These are phyloP conservation scores for Haliaeetus leucogaster DNA, from an alignment of 2,113 vertebrate genomes.

Conservation along the genomic window DNA sequence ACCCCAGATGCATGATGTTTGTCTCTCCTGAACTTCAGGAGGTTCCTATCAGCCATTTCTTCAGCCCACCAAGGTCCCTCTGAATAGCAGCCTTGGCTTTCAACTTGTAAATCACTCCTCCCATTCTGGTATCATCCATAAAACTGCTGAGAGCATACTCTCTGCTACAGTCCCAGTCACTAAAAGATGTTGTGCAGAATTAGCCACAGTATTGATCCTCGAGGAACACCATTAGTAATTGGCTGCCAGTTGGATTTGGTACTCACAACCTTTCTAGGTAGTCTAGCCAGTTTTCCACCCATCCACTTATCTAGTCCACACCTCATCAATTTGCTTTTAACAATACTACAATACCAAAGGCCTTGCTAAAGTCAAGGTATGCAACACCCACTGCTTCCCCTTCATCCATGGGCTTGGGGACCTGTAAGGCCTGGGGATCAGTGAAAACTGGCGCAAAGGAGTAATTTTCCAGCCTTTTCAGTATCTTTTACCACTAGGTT, in stretches of 20 bases:
- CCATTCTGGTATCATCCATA: not conserved
- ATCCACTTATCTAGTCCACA: not conserved
- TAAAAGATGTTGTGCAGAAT: not conserved
- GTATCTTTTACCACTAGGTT: not conserved
- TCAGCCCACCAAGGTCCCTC: not conserved
- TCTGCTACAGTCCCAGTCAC: not conserved
- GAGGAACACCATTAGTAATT: not conserved
- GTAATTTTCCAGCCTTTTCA: not conserved
- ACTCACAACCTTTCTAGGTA: not conserved
- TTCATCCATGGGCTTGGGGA: not conserved
- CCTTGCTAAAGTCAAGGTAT: not conserved
- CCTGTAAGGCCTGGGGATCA: not conserved
- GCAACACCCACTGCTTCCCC: not conserved
- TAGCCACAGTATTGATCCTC: not conserved
- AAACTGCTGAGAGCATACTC: not conserved
- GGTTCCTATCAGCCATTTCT: not conserved
- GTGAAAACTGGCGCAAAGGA: not conserved
- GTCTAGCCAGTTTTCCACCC: not conserved
- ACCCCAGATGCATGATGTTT: fast-evolving
- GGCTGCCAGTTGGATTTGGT: not conserved
- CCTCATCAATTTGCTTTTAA: not conserved
- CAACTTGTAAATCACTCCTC: not conserved
- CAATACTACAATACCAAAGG: not conserved
- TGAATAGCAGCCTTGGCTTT: not conserved
- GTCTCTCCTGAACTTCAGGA: not conserved